Evolutionary conservation across 1,140 invertebrate species (phyloP), one percentile per base, ranked within the genome.

Genomic region (Lucilia sericata): DNA sequence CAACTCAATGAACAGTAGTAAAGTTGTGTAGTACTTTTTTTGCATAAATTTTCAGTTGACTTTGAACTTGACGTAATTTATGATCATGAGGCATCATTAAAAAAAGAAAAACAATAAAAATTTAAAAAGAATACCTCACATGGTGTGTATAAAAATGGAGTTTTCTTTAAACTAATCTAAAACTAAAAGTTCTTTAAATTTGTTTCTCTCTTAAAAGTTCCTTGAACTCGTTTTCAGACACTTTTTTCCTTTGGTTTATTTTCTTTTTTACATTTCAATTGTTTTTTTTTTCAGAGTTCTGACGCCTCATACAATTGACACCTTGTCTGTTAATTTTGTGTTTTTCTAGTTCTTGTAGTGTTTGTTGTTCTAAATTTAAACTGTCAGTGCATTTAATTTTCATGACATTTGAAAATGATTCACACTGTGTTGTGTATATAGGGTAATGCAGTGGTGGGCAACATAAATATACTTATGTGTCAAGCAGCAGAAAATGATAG

Each of bases 41-140:
- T 70, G 65, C n/a, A 70, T 70, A 21, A 7, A 21, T 55, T 55
- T 55, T 14, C n/a, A n/a, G 19, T 10, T 70, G 65, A 70, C 65
- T 70, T 70, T 70, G 65, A 70, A 70, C 65, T 70, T 70, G 65
- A 70, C 65, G 65, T 70, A 70, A 70, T 70, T 70, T 70, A 70
- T 70, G 65, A 70, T 70, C 65, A 70, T 70, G 65, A 70, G 65
- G 65, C 65, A 21, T 70, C 65, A 19, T 70, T 70, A 25, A 70
- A 70, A 70, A 70, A 5, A 49, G 13, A 49, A 49, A 12, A 10
- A 55, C 12, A n/a, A n/a, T 17, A 55, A 55, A 30, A 30, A 30
- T 30, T 30, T 30, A 30, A 30, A 55, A 55, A 55, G 17, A 55
- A 70, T 70, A 70, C n/a, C 65, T 70, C 65, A 70, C 65, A 70